Conservation (phyloP, 1,140 invertebrate genomes). For the Nasonia giraulti region DNA sequence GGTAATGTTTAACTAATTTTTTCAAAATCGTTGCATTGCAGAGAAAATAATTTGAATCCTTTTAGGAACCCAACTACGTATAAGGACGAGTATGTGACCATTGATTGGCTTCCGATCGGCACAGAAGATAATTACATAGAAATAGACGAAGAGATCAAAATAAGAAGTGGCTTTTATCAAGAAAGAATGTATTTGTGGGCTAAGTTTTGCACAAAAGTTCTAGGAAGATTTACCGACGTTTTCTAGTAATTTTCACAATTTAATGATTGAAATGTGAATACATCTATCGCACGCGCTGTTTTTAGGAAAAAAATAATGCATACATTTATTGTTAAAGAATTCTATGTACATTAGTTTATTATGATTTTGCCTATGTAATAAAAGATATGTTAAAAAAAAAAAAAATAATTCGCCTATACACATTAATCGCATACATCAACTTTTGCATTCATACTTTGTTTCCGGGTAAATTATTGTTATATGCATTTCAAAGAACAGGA, state of each 20-base stretch:
- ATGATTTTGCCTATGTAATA: no score
- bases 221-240: constrained; percentile 51
- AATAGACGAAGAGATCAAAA: constrained; percentile 66
- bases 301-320: no score
- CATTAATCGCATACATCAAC: no score
- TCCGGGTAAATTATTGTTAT: not conserved
- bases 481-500: not conserved
- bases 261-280: no score
- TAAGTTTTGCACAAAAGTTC: constrained; percentile 57
- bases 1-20: not conserved
- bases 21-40: no score
- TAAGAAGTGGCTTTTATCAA: constrained; percentile 66
- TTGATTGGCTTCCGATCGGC: constrained; percentile 70
- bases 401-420: no score
- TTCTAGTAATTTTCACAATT: not conserved
- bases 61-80: constrained; percentile 72
- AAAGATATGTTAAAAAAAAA: no score
- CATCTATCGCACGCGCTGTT: no score
- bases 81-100: constrained; percentile 61
- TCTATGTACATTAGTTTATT: no score
- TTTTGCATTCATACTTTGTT: no score
- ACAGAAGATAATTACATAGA: constrained; percentile 68
- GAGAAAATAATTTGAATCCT: constrained; percentile 3
- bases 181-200: constrained; percentile 70
- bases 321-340: no score